Base-by-base conservation (phyloP, 92 coral and sea anemone species). In the Epizoanthus stellaris region DNA sequence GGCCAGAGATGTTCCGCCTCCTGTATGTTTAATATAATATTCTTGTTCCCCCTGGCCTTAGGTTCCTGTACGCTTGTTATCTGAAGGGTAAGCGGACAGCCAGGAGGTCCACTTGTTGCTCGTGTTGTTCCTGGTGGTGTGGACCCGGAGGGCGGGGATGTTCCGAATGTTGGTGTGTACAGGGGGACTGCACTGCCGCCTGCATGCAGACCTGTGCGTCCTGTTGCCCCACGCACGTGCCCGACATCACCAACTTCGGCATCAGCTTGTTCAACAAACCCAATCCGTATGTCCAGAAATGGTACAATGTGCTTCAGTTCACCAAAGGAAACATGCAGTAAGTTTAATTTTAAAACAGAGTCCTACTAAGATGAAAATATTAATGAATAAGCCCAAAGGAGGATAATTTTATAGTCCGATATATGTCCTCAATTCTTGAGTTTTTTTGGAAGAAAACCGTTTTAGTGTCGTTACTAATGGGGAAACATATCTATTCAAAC, bases 61-160 rank as follows among this genome's bases (percentile, higher is more conserved):
- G 95, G 67, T 84, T 39, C 65, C 85, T 92, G 12, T 73, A 92
- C 38, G 91, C 70, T 20, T 73, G 91, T 4, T 86, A 84, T 23
- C 87, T 93, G 34, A 85, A 93, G 67, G 91, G 95, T 4, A 90
- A 90, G 69, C 87, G 75, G n/a, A 93, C 94, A 15, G 17, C 81
- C 15, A 77, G 86, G 12, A 59, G 65, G 1, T 64, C 95, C 4
- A 76, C 79, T 10, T 93, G 95, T 56, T 93, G 94, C 75, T 36
- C 69, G 23, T 82, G 90, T 73, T 93, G 95, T 52, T 77, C 91
- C 30, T 93, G 95, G 86, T 93, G 95, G 92, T 93, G 95, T 25
- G 84, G 92, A 17, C 77, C 88, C 40, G 94, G 95, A 9, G 95
- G 94, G 1, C 36, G 36, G 2, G 95, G 95, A 21, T 87, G 91